These are phyloP conservation scores for Hermaeophaga mercurialis DNA, from an alignment of 2,888 invertebrate species.

Conservation along the genomic window DNA sequence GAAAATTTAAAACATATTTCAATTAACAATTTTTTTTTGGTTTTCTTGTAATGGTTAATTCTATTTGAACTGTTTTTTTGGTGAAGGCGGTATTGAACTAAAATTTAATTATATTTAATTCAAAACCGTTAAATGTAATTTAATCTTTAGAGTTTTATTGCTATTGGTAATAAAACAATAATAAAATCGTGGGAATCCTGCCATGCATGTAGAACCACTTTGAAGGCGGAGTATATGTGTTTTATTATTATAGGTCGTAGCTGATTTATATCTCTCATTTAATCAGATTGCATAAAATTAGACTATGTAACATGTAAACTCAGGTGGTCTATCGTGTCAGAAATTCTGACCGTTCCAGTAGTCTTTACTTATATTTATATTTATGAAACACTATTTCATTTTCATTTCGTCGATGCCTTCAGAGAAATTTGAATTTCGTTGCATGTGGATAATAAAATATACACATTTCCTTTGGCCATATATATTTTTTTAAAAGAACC, in stretches of 20 bases:
- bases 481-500: no score
- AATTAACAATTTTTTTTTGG: no score
- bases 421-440: not conserved
- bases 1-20: no score
- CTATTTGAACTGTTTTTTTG: no score
- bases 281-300: constrained; percentile 24
- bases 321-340: constrained; percentile 24
- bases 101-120: not conserved
- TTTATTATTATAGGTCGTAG: constrained; percentile 18
- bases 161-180: constrained; percentile 4
- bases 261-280: constrained; percentile 25
- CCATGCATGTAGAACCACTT: not conserved
- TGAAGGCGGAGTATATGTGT: constrained; percentile 11
- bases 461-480: no score
- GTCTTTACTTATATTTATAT: constrained; percentile 16
- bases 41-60: no score
- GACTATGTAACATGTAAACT: constrained; percentile 7
- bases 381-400: constrained; percentile 2
- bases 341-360: not conserved
- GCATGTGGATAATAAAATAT: not conserved
- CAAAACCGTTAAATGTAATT: not conserved
- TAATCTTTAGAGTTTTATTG: constrained; percentile 1
- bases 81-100: no score
- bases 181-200: constrained; percentile 14
- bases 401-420: not conserved